Percentiles rank a stretch among this genome's conserved stretches.
Conservation (phyloP, 2,113 vertebrate genomes). For the Panthera uncia region DNA sequence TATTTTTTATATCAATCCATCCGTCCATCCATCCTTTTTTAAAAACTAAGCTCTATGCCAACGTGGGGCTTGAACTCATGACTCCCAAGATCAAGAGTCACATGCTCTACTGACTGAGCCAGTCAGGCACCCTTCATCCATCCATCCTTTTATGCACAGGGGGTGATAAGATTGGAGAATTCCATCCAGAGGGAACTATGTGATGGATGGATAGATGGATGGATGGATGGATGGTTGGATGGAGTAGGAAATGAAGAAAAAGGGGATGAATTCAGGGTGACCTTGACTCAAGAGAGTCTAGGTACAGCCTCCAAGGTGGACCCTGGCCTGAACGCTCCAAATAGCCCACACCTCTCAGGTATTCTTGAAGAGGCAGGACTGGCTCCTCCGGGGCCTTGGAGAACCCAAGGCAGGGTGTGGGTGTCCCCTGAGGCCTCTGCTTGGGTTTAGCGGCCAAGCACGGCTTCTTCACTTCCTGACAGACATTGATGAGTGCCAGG, state of each 20-base stretch:
- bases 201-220: not conserved
- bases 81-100: not conserved
- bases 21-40: not conserved
- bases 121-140: not conserved
- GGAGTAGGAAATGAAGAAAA: not conserved
- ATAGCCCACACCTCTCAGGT: not conserved
- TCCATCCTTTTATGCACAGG: not conserved
- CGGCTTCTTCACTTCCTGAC: not conserved
- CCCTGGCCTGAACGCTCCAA: not conserved
- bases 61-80: not conserved
- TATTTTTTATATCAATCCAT: not conserved
- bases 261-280: not conserved
- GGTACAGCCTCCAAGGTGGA: not conserved
- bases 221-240: not conserved
- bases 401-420: not conserved
- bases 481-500: slow-evolving; percentile 97
- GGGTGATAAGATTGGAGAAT: not conserved
- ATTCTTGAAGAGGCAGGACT: not conserved
- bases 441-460: not conserved
- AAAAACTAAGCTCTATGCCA: not conserved
- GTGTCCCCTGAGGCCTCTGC: not conserved
- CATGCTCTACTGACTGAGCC: not conserved
- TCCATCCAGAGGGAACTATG: not conserved
- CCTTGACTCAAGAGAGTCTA: not conserved
- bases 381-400: not conserved